Evolutionary conservation across 1,140 invertebrate species (phyloP).

Genomic region (Maconellicoccus hirsutus): DNA sequence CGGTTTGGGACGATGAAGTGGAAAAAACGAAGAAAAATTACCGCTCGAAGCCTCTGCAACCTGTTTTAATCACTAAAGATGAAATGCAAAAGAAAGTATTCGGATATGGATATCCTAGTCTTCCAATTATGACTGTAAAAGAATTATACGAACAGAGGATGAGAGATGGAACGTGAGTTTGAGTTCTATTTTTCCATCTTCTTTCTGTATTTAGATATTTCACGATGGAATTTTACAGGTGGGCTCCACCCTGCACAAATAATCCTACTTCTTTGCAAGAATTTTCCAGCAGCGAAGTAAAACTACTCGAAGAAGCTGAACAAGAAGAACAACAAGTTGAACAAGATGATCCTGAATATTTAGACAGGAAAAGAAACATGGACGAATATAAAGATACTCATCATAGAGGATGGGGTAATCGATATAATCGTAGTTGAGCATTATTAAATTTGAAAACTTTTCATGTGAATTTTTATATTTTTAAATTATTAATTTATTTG

Average conservation of each 20-base stretch:
- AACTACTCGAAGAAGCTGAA: conserved; percentile 38
- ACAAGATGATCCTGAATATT: conserved; percentile 59
- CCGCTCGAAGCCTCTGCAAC: conserved; percentile 49
- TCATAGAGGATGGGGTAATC: conserved; percentile 75
- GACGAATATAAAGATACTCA: conserved; percentile 91
- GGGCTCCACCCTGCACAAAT: conserved; percentile 34
- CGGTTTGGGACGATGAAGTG: conserved; percentile 26
- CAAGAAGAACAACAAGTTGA: conserved; percentile 52
- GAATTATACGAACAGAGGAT: conserved; percentile 90
- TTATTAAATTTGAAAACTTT: background rate
- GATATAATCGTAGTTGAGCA: conserved; percentile 67
- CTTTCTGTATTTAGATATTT: background rate
- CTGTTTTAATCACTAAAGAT: conserved; percentile 87
- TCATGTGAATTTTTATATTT: background rate
- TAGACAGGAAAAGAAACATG: conserved; percentile 53
- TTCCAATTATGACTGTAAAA: conserved; percentile 83
- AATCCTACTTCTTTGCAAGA: conserved; percentile 29
- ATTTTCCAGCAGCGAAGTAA: conserved; percentile 33
- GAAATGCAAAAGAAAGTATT: conserved; percentile 82
- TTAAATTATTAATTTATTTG: background rate
- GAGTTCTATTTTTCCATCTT: background rate
- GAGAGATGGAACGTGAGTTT: conserved; percentile 57
- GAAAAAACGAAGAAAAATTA: conserved; percentile 27
- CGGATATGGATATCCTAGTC: conserved; percentile 85
- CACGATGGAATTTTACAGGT: conserved; percentile 27